Conservation (phyloP, 2,888 invertebrate genomes). For the Spisula solida region DNA sequence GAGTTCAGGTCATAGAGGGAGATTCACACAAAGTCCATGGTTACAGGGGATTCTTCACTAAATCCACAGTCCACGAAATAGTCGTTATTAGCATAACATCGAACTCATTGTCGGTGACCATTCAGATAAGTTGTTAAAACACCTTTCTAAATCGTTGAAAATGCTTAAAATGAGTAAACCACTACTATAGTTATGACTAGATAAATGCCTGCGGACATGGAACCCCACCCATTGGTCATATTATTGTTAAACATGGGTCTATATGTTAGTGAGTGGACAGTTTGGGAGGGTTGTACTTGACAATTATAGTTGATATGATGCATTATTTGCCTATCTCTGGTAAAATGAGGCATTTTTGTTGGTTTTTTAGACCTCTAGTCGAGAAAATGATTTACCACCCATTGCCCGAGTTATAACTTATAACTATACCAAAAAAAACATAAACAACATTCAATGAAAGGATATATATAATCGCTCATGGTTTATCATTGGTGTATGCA, state of each 20-base stretch:
- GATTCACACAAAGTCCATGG: too few species aligned
- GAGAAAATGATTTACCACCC: slow-evolving; percentile 19
- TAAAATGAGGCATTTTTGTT: background rate
- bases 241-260: background rate
- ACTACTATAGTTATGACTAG: too few species aligned
- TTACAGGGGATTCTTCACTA: too few species aligned
- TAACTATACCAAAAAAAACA: background rate
- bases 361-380: background rate
- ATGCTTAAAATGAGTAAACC: too few species aligned
- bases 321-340: background rate
- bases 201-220: too few species aligned
- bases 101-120: too few species aligned
- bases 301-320: slow-evolving; percentile 7
- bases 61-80: too few species aligned
- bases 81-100: too few species aligned
- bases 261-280: background rate
- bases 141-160: too few species aligned
- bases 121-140: too few species aligned
- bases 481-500: background rate
- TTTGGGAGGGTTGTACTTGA: background rate
- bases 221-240: background rate
- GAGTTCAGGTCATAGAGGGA: too few species aligned
- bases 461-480: background rate
- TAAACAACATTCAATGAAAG: background rate
- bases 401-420: background rate